Conservation (phyloP, 2,113 vertebrate genomes). For the Zonotrichia leucophrys region DNA sequence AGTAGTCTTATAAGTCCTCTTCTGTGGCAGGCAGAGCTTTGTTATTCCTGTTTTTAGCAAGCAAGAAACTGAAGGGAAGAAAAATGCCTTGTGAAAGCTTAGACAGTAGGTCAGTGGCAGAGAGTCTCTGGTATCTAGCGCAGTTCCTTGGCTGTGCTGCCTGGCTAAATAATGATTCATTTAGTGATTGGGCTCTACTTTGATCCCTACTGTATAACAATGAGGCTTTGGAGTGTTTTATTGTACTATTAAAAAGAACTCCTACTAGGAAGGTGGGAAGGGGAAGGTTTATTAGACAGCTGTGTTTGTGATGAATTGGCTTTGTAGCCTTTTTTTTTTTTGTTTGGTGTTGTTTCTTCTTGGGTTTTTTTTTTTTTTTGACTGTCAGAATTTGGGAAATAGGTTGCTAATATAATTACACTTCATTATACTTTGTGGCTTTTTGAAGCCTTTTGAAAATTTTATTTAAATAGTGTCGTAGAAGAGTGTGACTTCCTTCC, state of each 20-base stretch:
- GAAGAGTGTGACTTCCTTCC: background rate
- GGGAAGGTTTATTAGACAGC: constrained; percentile 57
- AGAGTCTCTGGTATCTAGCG: background rate
- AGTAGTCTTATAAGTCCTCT: background rate
- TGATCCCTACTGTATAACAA: constrained; percentile 27
- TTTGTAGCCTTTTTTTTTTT: constrained; percentile 17
- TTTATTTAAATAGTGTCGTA: background rate
- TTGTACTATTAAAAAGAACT: constrained; percentile 58
- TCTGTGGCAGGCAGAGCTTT: background rate
- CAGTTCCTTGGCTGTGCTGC: background rate
- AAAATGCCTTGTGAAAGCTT: background rate
- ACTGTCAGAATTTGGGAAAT: constrained; percentile 2
- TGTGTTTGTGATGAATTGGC: constrained; percentile 51
- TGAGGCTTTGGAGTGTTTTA: constrained; percentile 60
- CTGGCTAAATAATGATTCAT: constrained; percentile 53
- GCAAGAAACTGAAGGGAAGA: background rate
- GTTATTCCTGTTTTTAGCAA: background rate
- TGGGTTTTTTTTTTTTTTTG: background rate
- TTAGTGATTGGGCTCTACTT: constrained; percentile 51
- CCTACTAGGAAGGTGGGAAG: constrained; percentile 23
- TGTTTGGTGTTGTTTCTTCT: background rate
- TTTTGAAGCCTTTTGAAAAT: background rate
- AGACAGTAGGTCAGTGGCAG: background rate
- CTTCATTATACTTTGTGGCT: background rate
- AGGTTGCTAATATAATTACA: constrained; percentile 27